Conservation (phyloP, 2,888 invertebrate genomes). For the Amphipyra tragopoginis region DNA sequence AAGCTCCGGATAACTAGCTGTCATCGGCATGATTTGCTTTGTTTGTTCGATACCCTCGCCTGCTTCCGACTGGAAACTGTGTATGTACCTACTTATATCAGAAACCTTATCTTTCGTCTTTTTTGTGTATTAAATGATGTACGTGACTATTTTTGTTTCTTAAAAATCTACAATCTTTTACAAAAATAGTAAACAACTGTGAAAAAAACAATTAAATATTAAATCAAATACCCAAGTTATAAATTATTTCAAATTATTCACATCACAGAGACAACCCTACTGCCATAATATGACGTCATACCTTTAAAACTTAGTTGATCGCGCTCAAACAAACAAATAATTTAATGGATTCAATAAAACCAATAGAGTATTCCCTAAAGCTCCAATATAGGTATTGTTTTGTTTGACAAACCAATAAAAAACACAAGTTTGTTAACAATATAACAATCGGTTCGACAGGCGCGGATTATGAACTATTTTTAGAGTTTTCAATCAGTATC, state of each 20-base stretch:
- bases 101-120: too few relatives aligned
- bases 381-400: slow-evolving; percentile 1
- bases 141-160: too few relatives aligned
- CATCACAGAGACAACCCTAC: too few relatives aligned
- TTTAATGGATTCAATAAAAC: slow-evolving; percentile 4
- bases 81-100: background rate
- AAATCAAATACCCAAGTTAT: too few relatives aligned
- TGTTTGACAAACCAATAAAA: background rate
- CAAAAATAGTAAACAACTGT: too few relatives aligned
- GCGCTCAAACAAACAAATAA: background rate
- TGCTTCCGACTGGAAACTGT: slow-evolving; percentile 5
- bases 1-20: slow-evolving; percentile 14
- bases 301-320: too few relatives aligned
- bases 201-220: too few relatives aligned
- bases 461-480: slow-evolving; percentile 11
- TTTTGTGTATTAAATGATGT: too few relatives aligned
- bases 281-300: too few relatives aligned
- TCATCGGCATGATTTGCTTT: slow-evolving; percentile 24
- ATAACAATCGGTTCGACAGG: background rate
- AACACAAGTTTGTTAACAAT: slow-evolving; percentile 2
- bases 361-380: slow-evolving; percentile 1
- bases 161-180: too few relatives aligned
- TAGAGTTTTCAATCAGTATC: slow-evolving; percentile 11
- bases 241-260: too few relatives aligned
- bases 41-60: slow-evolving; percentile 25